A percentile compares a stretch with the other conserved stretches of the same genome.
phyloP scores from a whole-genome alignment of 1,140 invertebrate species.

The Penaeus chinensis region DNA sequence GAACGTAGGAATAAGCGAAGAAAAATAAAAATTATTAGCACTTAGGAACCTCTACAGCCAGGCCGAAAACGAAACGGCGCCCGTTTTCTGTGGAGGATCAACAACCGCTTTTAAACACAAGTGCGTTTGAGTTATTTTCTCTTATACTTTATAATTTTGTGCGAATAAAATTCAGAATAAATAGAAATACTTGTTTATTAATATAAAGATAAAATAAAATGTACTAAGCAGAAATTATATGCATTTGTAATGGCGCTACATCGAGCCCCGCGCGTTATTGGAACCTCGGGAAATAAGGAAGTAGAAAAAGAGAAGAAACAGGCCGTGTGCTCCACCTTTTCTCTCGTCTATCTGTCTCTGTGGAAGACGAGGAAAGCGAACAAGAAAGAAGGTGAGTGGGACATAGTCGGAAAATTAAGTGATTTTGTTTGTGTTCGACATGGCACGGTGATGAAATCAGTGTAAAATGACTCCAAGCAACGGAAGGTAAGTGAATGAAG shows the following conservation, averaged over 20 bases:
- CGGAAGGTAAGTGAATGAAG: constrained; percentile 47
- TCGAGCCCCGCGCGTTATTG: constrained; percentile 27
- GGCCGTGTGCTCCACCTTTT: constrained; percentile 51
- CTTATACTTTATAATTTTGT: too few species aligned
- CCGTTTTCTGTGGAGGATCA: neutral
- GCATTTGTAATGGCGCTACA: too few species aligned
- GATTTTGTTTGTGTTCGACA: constrained; percentile 48
- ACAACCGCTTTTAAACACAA: too few species aligned
- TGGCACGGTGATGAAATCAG: constrained; percentile 29
- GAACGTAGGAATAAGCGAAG: neutral
- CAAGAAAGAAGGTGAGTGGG: constrained; percentile 58
- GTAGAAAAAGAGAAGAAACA: constrained; percentile 55
- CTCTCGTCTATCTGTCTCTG: constrained; percentile 62
- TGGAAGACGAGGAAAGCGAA: constrained; percentile 59
- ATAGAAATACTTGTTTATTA: neutral
- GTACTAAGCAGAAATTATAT: neutral
- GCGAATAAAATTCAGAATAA: too few species aligned
- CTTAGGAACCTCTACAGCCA: neutral
- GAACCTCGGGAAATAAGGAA: constrained; percentile 55
- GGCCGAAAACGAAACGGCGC: constrained; percentile 36
- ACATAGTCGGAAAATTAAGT: constrained; percentile 51
- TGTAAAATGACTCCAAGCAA: constrained; percentile 41
- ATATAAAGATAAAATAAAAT: neutral
- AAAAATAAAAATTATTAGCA: constrained; percentile 1
- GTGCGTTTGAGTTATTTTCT: too few species aligned